Evolutionary conservation across 1,140 invertebrate species (phyloP).

Genomic region (Atta colombica): DNA sequence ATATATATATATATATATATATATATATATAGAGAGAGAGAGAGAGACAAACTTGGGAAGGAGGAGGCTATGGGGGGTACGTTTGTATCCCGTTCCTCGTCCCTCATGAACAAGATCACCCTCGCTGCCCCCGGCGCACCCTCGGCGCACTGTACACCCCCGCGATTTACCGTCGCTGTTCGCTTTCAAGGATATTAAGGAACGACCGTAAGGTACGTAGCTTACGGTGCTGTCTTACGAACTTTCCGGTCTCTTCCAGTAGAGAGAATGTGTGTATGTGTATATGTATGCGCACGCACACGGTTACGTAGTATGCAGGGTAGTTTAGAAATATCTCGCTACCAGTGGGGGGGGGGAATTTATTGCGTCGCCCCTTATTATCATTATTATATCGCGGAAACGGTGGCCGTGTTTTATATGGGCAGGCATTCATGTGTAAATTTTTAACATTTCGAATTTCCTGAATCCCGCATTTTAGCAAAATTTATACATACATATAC

Average conservation of each 20-base stretch:
- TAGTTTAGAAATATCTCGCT: slow-evolving; percentile 61
- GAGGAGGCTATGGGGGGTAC: slow-evolving; percentile 34
- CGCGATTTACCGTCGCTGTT: slow-evolving; percentile 49
- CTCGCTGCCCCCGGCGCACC: slow-evolving; percentile 35
- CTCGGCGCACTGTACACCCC: slow-evolving; percentile 6
- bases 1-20: too few relatives aligned
- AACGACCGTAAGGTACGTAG: slow-evolving; percentile 69
- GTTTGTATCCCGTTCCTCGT: slow-evolving; percentile 39
- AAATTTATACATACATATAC: slow-evolving; percentile 28
- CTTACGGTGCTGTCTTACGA: slow-evolving; percentile 67
- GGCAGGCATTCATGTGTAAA: slow-evolving; percentile 39
- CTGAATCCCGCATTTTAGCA: slow-evolving; percentile 20
- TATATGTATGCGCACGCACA: slow-evolving; percentile 3
- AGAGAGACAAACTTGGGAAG: slow-evolving; percentile 28
- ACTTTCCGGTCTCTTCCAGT: slow-evolving; percentile 60
- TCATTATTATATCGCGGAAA: slow-evolving; percentile 58
- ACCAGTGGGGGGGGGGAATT: slow-evolving; percentile 21
- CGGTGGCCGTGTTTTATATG: slow-evolving; percentile 31
- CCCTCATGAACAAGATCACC: slow-evolving; percentile 55
- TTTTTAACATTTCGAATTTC: slow-evolving; percentile 40
- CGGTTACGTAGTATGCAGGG: slow-evolving; percentile 25
- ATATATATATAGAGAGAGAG: background rate
- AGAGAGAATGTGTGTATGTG: background rate
- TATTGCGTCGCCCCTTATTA: slow-evolving; percentile 61
- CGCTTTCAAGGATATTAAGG: slow-evolving; percentile 68